Conservation (phyloP, 1,140 invertebrate species). For the Geopemphigus sp. region DNA sequence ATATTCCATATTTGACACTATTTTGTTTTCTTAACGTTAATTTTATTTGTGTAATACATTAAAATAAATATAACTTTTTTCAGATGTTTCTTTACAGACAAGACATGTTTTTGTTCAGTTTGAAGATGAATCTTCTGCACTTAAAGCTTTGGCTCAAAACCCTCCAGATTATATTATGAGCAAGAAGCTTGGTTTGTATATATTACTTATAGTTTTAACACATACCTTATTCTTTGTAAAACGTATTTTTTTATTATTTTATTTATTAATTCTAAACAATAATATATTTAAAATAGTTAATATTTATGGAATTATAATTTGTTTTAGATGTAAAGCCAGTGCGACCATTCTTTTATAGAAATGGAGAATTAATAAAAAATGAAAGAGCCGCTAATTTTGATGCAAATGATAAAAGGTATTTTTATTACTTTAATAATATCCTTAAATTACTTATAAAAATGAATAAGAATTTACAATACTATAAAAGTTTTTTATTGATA, state of each 20-base stretch:
- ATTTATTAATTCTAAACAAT: too few relatives aligned
- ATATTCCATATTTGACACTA: neutral
- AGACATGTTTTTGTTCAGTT: slow-evolving; percentile 86
- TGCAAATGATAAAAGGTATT: slow-evolving; percentile 45
- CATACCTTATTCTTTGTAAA: too few relatives aligned
- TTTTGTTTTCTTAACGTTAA: neutral
- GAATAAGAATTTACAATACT: neutral
- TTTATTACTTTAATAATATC: neutral
- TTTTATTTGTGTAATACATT: neutral
- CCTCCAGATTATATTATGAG: slow-evolving; percentile 70
- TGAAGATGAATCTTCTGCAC: slow-evolving; percentile 70
- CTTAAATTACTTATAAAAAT: neutral
- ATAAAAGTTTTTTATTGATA: neutral
- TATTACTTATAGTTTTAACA: too few relatives aligned
- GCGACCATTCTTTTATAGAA: slow-evolving; percentile 56
- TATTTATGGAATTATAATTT: neutral
- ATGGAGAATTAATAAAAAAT: slow-evolving; percentile 51
- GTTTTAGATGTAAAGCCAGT: slow-evolving; percentile 61
- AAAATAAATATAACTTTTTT: slow-evolving; percentile 53
- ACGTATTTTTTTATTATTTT: too few relatives aligned
- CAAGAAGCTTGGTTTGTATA: slow-evolving; percentile 60
- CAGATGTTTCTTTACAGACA: slow-evolving; percentile 70
- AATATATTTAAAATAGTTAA: too few relatives aligned
- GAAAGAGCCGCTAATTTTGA: slow-evolving; percentile 52
- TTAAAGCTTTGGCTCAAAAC: slow-evolving; percentile 68